These are phyloP conservation scores for Anastrepha obliqua DNA, from an alignment of 1,140 invertebrate genomes.

Conservation along the genomic window DNA sequence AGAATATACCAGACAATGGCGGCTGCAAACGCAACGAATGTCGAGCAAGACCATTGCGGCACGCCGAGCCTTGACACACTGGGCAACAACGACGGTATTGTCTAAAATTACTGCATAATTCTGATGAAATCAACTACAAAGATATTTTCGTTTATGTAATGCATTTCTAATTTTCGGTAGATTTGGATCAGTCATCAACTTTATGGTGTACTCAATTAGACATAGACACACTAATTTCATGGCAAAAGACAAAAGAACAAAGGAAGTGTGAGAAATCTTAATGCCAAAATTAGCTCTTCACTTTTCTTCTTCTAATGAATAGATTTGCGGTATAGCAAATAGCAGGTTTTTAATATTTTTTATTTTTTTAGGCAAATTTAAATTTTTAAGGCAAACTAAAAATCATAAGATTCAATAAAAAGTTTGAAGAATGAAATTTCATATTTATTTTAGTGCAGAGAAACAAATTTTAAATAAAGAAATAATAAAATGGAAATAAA, in stretches of 20 bases:
- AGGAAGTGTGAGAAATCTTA: background rate
- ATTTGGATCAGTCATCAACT: constrained; percentile 20
- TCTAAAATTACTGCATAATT: constrained; percentile 46
- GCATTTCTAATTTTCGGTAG: background rate
- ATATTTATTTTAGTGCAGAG: no score
- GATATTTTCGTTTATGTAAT: constrained; percentile 13
- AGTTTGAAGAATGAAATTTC: no score
- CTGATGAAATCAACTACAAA: background rate
- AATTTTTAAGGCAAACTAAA: no score
- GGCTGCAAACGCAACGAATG: background rate
- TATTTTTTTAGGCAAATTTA: no score
- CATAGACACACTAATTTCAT: background rate
- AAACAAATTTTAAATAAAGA: no score
- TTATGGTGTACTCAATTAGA: background rate
- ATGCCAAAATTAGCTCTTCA: background rate
- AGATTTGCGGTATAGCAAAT: no score
- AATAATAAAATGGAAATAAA: no score
- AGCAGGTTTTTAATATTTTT: no score
- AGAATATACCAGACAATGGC: background rate
- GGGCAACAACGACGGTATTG: background rate
- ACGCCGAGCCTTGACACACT: constrained; percentile 19
- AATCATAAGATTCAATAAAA: no score
- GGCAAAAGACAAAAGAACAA: background rate
- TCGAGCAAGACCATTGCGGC: background rate
- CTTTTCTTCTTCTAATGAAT: no score